Conservation (phyloP, 2,888 invertebrate species). For the Phaonia tiefii region DNA sequence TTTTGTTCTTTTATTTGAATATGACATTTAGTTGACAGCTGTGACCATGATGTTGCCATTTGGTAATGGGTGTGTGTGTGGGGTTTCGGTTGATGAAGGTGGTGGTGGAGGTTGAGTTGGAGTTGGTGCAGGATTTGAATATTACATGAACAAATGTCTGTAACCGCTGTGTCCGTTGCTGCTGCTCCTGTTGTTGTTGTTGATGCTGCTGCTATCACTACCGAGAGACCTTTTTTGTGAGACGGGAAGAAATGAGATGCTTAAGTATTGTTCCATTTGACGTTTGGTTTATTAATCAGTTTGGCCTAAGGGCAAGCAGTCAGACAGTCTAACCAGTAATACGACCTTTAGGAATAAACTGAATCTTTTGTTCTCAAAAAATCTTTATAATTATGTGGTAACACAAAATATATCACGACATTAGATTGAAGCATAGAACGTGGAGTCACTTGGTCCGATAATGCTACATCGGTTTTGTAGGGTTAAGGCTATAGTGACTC, state of each 20-base stretch:
- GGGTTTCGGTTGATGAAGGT: too few species aligned
- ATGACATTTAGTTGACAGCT: conserved; percentile 79
- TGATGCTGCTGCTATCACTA: conserved; percentile 43
- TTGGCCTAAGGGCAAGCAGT: conserved; percentile 75
- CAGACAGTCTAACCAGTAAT: conserved; percentile 53
- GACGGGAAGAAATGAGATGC: conserved; percentile 6
- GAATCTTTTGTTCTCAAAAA: conserved; percentile 20
- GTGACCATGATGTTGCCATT: conserved; percentile 69
- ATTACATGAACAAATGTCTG: conserved; percentile 49
- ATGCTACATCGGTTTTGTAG: too few species aligned
- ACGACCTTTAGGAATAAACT: conserved; percentile 48
- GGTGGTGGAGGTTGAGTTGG: too few species aligned
- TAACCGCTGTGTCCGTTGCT: conserved; percentile 56
- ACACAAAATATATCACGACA: too few species aligned
- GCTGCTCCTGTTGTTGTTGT: conserved; percentile 50
- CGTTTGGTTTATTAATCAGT: conserved; percentile 80
- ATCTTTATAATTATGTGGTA: neutral
- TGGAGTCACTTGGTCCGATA: too few species aligned
- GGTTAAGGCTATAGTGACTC: too few species aligned
- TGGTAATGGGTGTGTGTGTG: conserved; percentile 33
- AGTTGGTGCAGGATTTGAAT: neutral
- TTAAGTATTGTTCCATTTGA: conserved; percentile 76
- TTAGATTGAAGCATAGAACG: too few species aligned
- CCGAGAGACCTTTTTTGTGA: conserved; percentile 8
- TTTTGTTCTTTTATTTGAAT: conserved; percentile 72